phyloP scores from a whole-genome alignment of 2,113 vertebrate species.

The Bubo bubo region DNA sequence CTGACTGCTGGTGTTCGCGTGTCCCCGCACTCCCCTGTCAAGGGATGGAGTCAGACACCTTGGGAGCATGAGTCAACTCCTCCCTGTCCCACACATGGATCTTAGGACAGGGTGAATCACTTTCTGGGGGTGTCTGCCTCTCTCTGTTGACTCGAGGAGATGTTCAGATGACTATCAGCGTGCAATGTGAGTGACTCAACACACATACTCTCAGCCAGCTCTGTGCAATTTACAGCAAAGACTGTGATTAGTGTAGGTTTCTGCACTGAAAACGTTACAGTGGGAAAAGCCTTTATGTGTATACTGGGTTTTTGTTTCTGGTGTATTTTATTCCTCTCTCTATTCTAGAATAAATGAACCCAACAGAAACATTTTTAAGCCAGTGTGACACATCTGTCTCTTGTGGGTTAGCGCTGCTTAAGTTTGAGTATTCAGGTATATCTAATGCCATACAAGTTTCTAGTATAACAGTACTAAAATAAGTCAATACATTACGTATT shows the following conservation, averaged over 20 bases:
- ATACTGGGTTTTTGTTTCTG: not conserved
- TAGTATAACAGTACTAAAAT: not conserved
- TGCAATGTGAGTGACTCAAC: slow-evolving; percentile 30
- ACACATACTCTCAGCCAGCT: not conserved
- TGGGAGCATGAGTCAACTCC: slow-evolving; percentile 59
- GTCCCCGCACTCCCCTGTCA: not conserved
- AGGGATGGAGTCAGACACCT: slow-evolving; percentile 46
- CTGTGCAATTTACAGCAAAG: not conserved
- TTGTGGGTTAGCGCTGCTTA: not conserved
- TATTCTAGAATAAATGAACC: not conserved
- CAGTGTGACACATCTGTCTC: slow-evolving; percentile 9
- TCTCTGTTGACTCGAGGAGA: slow-evolving; percentile 15
- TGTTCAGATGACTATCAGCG: slow-evolving; percentile 57
- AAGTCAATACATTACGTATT: not conserved
- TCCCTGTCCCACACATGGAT: slow-evolving; percentile 49
- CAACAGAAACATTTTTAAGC: slow-evolving; percentile 30
- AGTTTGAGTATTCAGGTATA: not conserved
- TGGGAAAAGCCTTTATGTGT: slow-evolving; percentile 5
- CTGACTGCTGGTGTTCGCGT: not conserved
- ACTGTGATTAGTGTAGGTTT: not conserved
- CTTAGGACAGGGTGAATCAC: slow-evolving; percentile 64
- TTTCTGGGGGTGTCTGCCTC: slow-evolving; percentile 62
- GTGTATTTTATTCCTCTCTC: not conserved
- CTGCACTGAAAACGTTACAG: not conserved
- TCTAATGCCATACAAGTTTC: not conserved